Evolutionary conservation across 2,113 vertebrate species (phyloP), one percentile per base, ranked within the genome.

Genomic region (Ctenodactylus gundi): DNA sequence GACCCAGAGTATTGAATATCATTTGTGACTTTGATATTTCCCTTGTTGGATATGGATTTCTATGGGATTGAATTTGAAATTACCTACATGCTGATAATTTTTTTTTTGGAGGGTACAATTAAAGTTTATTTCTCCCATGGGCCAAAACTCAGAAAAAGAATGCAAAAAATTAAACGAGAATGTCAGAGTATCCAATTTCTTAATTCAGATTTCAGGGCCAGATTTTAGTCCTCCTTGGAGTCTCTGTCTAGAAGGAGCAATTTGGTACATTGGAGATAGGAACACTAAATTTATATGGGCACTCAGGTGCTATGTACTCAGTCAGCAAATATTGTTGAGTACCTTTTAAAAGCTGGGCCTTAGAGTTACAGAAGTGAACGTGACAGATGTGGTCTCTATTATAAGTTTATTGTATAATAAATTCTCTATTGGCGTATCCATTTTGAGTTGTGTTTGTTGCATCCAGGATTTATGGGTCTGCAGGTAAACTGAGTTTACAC

Each of bases 371-470:
- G 49, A 78, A 12, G n/a, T 92, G 53, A 92, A 53, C 8, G 21
- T 90, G 70, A 85, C 21, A 34, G 55, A 62, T 67, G 21, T 82
- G 58, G 27, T 62, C 51, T n/a, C 84, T 85, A 7, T 58, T 85
- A 44, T 55, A 78, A 67, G 31, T 60, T 88, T 85, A 46, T 14
- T 20, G 18, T 92, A 58, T 82, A 85, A 85, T 88, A 80, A 46
- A 36, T 88, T 92, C n/a, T 81, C 88, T 51, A 41, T 10, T 87
- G 39, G 64, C 77, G 46, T 62, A 85, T 31, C 18, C 82, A 91
- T 60, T 96, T 92, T 86, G 88, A 92, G 10, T 77, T 85, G 72
- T 81, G 27, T 85, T 83, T 82, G 36, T 88, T 88, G 49, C 6
- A 89, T 68, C 18, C 44, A 89, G 13, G 41, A 73, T 82, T 77